Evolutionary conservation across 2,888 invertebrate species (phyloP).

Genomic region (Spisula subtruncata): DNA sequence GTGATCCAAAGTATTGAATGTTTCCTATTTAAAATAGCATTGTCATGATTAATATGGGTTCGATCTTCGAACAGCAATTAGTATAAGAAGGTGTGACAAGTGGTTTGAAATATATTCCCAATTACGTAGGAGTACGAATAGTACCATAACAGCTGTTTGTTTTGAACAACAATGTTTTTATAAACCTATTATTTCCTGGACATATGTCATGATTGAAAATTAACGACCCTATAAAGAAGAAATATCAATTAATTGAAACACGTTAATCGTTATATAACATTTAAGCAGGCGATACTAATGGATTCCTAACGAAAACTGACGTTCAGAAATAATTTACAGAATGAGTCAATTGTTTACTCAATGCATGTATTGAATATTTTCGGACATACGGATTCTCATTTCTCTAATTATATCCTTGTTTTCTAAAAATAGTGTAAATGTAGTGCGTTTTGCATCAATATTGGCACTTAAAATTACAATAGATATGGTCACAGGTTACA

Average conservation of each 20-base stretch:
- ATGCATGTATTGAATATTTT: neutral
- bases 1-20: neutral
- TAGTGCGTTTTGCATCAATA: no score
- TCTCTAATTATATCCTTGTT: no score
- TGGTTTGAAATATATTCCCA: neutral
- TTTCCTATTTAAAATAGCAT: neutral
- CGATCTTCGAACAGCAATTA: neutral
- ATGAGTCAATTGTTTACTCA: neutral
- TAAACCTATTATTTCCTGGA: neutral
- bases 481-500: no score
- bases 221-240: no score
- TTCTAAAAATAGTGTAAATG: no score
- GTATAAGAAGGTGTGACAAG: neutral
- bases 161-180: neutral
- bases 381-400: no score
- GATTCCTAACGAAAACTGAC: neutral
- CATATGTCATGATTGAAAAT: neutral
- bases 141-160: neutral
- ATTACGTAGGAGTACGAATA: neutral
- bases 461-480: no score
- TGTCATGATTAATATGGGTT: neutral
- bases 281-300: neutral
- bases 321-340: no score
- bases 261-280: neutral
- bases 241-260: conserved; percentile 4